Evolutionary conservation across 64 coral and sea anemone genomes (phyloP).

Genomic region (Pachyseris speciosa): DNA sequence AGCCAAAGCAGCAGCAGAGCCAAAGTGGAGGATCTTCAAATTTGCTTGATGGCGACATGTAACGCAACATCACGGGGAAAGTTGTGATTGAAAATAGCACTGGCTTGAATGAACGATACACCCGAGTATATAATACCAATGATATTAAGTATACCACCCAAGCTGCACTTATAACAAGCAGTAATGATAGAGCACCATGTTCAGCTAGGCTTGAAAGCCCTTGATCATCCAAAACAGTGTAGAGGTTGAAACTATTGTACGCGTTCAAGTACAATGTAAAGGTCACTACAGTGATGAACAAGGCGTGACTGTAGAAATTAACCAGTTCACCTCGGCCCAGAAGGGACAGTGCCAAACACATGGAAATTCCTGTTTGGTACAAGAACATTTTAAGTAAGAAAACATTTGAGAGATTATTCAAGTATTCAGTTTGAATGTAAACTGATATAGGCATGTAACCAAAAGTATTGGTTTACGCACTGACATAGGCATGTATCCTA

Average conservation of each 20-base stretch:
- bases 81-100: slow-evolving; percentile 73
- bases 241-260: slow-evolving; percentile 86
- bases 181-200: slow-evolving; percentile 52
- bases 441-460: no score
- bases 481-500: no score
- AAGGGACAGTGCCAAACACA: slow-evolving; percentile 63
- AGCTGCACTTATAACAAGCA: slow-evolving; percentile 77
- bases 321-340: slow-evolving; percentile 81
- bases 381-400: slow-evolving; percentile 21
- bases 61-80: slow-evolving; percentile 71
- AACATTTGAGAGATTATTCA: background rate
- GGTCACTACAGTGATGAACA: slow-evolving; percentile 81
- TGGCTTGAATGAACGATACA: slow-evolving; percentile 78
- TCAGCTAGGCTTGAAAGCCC: slow-evolving; percentile 41
- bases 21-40: slow-evolving; percentile 78
- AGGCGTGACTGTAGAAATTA: slow-evolving; percentile 83
- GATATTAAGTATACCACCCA: slow-evolving; percentile 91
- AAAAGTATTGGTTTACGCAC: no score
- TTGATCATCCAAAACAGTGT: slow-evolving; percentile 39
- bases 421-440: background rate
- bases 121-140: slow-evolving; percentile 73
- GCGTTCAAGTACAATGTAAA: slow-evolving; percentile 89
- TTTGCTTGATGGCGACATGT: slow-evolving; percentile 37
- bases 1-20: slow-evolving; percentile 80
- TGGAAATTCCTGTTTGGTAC: slow-evolving; percentile 46